Evolutionary conservation across 2,888 invertebrate genomes (phyloP).

Genomic region (Polydesmus complanatus): DNA sequence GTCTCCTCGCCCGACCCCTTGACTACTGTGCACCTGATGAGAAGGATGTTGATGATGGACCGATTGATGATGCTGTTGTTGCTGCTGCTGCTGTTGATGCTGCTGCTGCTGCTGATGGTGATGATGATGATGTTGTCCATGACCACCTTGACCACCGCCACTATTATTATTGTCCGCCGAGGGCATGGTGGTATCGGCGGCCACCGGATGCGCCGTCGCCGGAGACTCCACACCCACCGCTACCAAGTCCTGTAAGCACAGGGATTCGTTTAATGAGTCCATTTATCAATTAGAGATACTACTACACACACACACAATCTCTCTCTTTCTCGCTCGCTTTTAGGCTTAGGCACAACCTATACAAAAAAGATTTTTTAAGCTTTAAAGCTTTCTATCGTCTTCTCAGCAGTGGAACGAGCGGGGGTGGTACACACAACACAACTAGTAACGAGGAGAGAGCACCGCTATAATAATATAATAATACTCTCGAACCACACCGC

Average conservation of each 20-base stretch:
- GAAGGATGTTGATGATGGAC: conserved; percentile 15
- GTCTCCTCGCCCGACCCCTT: conserved; percentile 2
- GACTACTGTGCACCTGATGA: conserved; percentile 12
- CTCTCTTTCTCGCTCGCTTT: too few species aligned
- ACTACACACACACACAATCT: neutral
- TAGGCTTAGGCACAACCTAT: too few species aligned
- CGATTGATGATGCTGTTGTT: conserved; percentile 14
- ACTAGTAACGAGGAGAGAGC: too few species aligned
- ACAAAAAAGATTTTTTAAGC: too few species aligned
- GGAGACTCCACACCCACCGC: conserved; percentile 22
- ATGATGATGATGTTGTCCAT: conserved; percentile 11
- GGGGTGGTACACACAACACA: too few species aligned
- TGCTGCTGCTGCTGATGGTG: conserved; percentile 13
- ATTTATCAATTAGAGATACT: conserved; percentile 18
- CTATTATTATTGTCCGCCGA: neutral
- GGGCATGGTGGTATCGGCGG: conserved; percentile 18
- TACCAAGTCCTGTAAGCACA: conserved; percentile 27
- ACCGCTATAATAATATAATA: too few species aligned
- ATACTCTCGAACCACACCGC: too few species aligned
- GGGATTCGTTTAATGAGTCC: conserved; percentile 21
- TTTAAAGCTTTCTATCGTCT: too few species aligned
- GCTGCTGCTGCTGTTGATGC: conserved; percentile 15
- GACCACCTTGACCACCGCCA: neutral
- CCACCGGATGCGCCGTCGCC: conserved; percentile 14
- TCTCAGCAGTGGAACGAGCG: too few species aligned